These are phyloP conservation scores for Ciona savignyi DNA, from an alignment of 23 tunicate species.

Conservation along the genomic window DNA sequence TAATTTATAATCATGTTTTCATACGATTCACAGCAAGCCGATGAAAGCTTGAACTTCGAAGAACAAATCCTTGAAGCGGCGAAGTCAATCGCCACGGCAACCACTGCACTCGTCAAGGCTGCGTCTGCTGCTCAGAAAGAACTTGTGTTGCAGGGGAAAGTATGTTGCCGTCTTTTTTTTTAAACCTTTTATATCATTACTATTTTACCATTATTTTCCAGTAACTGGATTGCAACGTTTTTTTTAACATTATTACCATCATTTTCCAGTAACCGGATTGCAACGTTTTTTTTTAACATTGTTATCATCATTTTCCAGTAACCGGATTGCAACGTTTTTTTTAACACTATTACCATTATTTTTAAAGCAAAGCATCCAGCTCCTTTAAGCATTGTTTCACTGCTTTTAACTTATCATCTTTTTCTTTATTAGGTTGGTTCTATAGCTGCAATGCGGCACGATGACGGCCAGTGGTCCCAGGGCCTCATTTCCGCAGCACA, in stretches of 20 bases:
- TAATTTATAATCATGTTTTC: too few species aligned
- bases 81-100: conserved; percentile 90
- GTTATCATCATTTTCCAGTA: too few species aligned
- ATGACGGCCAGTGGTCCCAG: conserved; percentile 93
- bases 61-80: conserved; percentile 99
- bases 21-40: conserved; percentile 81
- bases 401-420: not conserved
- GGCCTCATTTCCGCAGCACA: conserved; percentile 96
- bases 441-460: conserved; percentile 33
- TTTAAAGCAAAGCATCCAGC: too few species aligned
- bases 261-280: too few species aligned
- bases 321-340: too few species aligned
- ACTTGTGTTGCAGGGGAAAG: conserved; percentile 93
- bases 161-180: too few species aligned
- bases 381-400: too few species aligned
- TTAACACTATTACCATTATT: too few species aligned
- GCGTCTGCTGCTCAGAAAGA: conserved; percentile 96
- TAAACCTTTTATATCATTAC: not conserved
- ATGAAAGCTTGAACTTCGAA: conserved; percentile 87
- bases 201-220: too few species aligned
- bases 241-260: too few species aligned
- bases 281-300: too few species aligned
- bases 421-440: conserved; percentile 47
- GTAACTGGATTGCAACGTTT: too few species aligned
- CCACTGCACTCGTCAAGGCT: conserved; percentile 88